Conservation (phyloP, 2,888 invertebrate genomes). For the Lydus trimaculatus region DNA sequence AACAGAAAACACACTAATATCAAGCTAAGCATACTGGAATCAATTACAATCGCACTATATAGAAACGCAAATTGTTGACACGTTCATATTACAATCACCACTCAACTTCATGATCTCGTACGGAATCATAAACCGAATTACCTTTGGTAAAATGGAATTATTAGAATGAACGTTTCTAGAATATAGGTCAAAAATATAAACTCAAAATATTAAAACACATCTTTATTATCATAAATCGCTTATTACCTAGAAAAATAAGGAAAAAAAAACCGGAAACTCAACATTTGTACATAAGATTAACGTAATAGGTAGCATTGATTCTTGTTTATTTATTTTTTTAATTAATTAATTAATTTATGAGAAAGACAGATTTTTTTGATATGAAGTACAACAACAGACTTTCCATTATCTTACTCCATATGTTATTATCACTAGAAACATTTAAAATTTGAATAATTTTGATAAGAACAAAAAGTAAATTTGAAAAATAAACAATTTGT, state of each 20-base stretch:
- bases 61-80: too few species aligned
- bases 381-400: background rate
- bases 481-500: slow-evolving; percentile 4
- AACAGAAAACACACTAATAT: too few species aligned
- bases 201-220: background rate
- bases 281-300: slow-evolving; percentile 8
- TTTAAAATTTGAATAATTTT: background rate
- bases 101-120: too few species aligned
- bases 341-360: background rate
- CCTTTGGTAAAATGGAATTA: too few species aligned
- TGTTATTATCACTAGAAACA: background rate
- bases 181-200: background rate
- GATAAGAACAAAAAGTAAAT: background rate
- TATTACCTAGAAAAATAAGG: background rate
- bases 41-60: too few species aligned
- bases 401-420: background rate
- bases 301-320: background rate
- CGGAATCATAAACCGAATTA: too few species aligned
- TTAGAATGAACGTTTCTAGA: too few species aligned
- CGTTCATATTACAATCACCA: too few species aligned
- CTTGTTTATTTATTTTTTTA: background rate
- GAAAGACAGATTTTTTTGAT: background rate
- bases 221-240: slow-evolving; percentile 7
- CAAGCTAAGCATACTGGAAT: too few species aligned
- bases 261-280: background rate